A percentile compares a stretch with the other conserved stretches of the same genome.
Conservation (phyloP, 2,888 invertebrate genomes). For the Periphyllus acericola region DNA sequence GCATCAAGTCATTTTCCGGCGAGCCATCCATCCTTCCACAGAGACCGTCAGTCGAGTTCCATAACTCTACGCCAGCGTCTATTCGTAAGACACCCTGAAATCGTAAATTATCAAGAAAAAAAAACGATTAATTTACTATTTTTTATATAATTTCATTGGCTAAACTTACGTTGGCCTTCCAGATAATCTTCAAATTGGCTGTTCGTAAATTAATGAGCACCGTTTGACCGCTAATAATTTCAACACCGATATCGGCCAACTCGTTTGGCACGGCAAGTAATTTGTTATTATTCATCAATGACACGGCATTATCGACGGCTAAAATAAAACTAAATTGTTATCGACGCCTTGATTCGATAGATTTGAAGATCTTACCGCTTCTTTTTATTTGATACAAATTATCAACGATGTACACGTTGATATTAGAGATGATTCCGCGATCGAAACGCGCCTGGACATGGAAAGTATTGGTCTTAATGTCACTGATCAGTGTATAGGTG, state of each 20-base stretch:
- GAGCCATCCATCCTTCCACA: constrained; percentile 72
- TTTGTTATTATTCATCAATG: constrained; percentile 48
- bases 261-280: constrained; percentile 77
- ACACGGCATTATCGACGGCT: constrained; percentile 33
- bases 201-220: constrained; percentile 77
- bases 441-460: constrained; percentile 64
- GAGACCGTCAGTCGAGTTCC: constrained; percentile 84
- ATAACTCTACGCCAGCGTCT: constrained; percentile 75
- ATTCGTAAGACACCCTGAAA: constrained; percentile 75
- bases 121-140: background rate
- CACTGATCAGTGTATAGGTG: constrained; percentile 78
- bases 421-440: constrained; percentile 66
- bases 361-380: constrained; percentile 67
- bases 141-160: background rate
- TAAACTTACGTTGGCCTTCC: constrained; percentile 77
- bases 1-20: constrained; percentile 39
- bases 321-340: constrained; percentile 1
- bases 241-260: constrained; percentile 78
- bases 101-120: background rate
- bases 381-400: constrained; percentile 73
- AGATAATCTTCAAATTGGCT: constrained; percentile 76
- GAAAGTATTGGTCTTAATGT: constrained; percentile 77
- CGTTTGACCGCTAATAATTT: constrained; percentile 78
- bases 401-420: constrained; percentile 77
- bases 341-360: constrained; percentile 8